A percentile compares a stretch with the other conserved stretches of the same genome.
Conservation (phyloP, 2,888 invertebrate genomes). For the Aricia artaxerxes region DNA sequence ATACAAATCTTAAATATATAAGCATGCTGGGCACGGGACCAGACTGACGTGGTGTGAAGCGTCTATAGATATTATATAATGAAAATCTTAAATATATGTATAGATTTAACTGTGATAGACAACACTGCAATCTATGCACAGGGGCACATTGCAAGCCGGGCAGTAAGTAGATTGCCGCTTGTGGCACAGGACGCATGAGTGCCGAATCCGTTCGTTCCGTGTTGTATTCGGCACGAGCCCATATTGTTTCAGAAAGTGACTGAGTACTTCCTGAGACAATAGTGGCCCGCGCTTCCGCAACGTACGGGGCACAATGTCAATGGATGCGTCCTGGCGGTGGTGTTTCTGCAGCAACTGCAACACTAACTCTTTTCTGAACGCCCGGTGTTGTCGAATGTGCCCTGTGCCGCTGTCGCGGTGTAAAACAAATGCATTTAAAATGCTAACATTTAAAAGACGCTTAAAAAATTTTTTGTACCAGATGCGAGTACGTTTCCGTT, state of each 20-base stretch:
- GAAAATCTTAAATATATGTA: too few species aligned
- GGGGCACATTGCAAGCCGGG: slow-evolving; percentile 20
- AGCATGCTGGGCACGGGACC: too few species aligned
- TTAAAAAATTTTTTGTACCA: slow-evolving; percentile 24
- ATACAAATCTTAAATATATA: not conserved
- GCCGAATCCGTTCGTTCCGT: slow-evolving; percentile 25
- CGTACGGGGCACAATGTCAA: not conserved
- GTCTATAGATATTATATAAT: too few species aligned
- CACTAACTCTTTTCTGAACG: slow-evolving; percentile 16
- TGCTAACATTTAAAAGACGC: not conserved
- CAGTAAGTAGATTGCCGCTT: slow-evolving; percentile 28
- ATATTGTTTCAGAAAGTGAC: slow-evolving; percentile 23
- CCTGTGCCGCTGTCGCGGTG: slow-evolving; percentile 20
- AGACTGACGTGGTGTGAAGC: too few species aligned
- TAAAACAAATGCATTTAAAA: slow-evolving; percentile 3
- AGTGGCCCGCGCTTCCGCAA: not conserved
- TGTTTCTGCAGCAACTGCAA: slow-evolving; percentile 1
- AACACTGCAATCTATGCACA: slow-evolving; percentile 26
- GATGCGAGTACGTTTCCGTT: slow-evolving; percentile 21
- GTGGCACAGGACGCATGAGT: slow-evolving; percentile 18
- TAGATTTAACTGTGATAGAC: slow-evolving; percentile 9
- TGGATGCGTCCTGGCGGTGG: not conserved
- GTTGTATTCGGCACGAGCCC: slow-evolving; percentile 27
- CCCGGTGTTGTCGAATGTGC: slow-evolving; percentile 20
- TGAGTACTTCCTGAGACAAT: slow-evolving; percentile 25